These are phyloP conservation scores for Mormyrus hasselquistii DNA, from an alignment of 2,797 vertebrate species.

Conservation along the genomic window DNA sequence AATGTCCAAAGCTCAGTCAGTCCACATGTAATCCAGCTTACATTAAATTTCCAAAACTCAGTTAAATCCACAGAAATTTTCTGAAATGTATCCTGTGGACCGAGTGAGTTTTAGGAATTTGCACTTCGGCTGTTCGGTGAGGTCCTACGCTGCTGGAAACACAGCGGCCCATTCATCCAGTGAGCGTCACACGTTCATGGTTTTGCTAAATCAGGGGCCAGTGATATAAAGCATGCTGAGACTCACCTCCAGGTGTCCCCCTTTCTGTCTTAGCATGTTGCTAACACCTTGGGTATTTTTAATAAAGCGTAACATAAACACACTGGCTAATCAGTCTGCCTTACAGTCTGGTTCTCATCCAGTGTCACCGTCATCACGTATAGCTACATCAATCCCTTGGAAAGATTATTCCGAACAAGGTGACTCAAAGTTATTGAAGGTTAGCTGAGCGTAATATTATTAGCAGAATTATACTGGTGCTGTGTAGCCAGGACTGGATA, in stretches of 20 bases:
- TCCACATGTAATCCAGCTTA: neutral
- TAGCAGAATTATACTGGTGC: neutral
- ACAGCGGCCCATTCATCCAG: neutral
- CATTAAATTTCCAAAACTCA: neutral
- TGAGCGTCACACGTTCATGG: neutral
- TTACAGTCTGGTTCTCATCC: neutral
- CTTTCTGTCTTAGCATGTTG: neutral
- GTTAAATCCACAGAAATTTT: neutral
- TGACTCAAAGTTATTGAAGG: neutral
- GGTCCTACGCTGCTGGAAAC: neutral
- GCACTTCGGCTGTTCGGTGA: neutral
- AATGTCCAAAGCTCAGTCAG: neutral
- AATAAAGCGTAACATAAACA: neutral
- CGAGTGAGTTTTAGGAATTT: neutral
- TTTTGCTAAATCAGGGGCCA: neutral
- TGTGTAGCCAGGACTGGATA: neutral
- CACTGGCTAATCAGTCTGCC: neutral
- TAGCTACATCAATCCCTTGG: neutral
- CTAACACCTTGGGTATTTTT: neutral
- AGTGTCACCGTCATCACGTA: neutral
- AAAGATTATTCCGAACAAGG: neutral
- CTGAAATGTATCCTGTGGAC: neutral
- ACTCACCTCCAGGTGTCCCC: neutral
- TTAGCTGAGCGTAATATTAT: neutral
- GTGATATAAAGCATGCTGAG: neutral